Conservation (phyloP, 2,113 vertebrate genomes). For the Fulica atra region DNA sequence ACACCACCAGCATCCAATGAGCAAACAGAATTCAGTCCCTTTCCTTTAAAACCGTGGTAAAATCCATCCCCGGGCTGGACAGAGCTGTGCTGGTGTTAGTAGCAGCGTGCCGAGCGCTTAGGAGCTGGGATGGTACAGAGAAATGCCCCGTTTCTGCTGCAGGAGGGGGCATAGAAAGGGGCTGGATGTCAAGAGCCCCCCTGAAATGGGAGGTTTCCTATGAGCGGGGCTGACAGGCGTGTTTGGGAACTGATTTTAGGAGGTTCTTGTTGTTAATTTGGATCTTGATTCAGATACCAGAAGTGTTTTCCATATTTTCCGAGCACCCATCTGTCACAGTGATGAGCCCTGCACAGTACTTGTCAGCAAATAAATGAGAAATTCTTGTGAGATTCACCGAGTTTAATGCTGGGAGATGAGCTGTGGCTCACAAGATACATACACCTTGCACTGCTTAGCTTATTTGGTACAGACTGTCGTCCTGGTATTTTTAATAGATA, state of each 20-base stretch:
- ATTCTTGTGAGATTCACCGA: constrained; percentile 36
- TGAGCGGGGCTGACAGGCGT: not conserved
- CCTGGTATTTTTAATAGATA: constrained; percentile 17
- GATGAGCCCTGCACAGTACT: constrained; percentile 41
- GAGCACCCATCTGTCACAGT: constrained; percentile 57
- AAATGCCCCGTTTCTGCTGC: not conserved
- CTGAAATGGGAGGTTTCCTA: not conserved
- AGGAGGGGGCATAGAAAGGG: not conserved
- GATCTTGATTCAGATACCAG: constrained; percentile 54
- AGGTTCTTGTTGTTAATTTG: constrained; percentile 55
- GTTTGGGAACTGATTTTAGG: not conserved
- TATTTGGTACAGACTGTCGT: constrained; percentile 3
- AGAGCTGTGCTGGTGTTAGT: not conserved
- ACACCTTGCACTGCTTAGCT: constrained; percentile 5
- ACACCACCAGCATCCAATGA: not conserved
- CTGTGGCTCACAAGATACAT: not conserved
- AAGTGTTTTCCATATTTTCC: constrained; percentile 65
- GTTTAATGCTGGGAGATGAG: constrained; percentile 34
- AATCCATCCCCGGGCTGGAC: not conserved
- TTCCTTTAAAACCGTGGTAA: not conserved
- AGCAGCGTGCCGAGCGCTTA: not conserved
- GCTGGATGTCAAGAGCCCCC: not conserved
- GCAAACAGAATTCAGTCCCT: not conserved
- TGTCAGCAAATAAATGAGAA: constrained; percentile 68
- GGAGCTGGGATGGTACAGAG: not conserved